phyloP scores from a whole-genome alignment of 2,113 vertebrate species.

The Megaptera novaeangliae region DNA sequence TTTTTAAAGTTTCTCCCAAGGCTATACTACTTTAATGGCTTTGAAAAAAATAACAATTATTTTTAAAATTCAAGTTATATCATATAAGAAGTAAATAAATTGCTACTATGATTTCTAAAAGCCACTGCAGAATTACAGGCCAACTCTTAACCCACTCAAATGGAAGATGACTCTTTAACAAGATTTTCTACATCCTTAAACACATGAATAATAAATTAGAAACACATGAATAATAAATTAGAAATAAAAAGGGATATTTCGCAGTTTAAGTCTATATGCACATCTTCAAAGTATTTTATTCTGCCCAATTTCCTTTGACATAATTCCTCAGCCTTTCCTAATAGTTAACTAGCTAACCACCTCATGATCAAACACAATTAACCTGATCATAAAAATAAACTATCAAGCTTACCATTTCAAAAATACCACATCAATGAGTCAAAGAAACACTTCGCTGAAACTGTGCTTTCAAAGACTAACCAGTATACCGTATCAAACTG shows the following conservation, averaged over 20 bases:
- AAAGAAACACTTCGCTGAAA: constrained; percentile 4
- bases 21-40: not conserved
- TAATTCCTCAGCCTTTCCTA: constrained; percentile 9
- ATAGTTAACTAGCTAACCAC: not conserved
- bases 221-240: not conserved
- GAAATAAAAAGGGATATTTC: not conserved
- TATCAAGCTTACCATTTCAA: constrained; percentile 10
- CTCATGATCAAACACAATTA: not conserved
- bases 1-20: not conserved
- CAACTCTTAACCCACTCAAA: not conserved
- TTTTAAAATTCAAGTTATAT: not conserved
- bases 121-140: not conserved
- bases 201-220: not conserved
- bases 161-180: not conserved
- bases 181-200: constrained; percentile 27
- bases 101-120: not conserved
- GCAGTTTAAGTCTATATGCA: not conserved
- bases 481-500: not conserved
- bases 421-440: not conserved
- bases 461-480: constrained; percentile 5
- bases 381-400: constrained; percentile 27
- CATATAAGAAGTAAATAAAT: not conserved
- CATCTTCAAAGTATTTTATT: constrained; percentile 33
- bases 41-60: constrained; percentile 13
- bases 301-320: not conserved